Percentiles rank a stretch among this genome's conserved stretches.
These are phyloP conservation scores for Anticlea derivata DNA, from an alignment of 2,888 invertebrate species.

Conservation along the genomic window DNA sequence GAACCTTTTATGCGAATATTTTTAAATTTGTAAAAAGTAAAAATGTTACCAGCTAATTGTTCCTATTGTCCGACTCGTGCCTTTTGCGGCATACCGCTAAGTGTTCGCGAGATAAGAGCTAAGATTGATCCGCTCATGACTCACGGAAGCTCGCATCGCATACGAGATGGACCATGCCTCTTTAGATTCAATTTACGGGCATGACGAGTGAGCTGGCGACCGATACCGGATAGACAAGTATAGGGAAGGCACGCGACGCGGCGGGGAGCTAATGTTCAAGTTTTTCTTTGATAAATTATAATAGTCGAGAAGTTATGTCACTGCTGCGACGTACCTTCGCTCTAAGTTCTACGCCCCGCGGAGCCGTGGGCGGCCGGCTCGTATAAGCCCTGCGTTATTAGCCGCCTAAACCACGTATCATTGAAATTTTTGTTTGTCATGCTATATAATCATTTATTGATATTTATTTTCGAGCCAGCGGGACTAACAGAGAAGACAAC, in stretches of 20 bases:
- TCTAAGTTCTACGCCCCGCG: conserved; percentile 48
- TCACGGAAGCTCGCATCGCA: conserved; percentile 61
- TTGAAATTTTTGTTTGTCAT: conserved; percentile 76
- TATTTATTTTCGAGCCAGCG: conserved; percentile 32
- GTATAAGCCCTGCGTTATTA: conserved; percentile 54
- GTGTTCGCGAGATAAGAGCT: conserved; percentile 47
- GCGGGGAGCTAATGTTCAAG: conserved; percentile 65
- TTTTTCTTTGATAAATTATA: conserved; percentile 75
- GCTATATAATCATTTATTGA: conserved; percentile 66
- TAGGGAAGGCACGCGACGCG: conserved; percentile 72
- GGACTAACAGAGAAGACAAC: not conserved
- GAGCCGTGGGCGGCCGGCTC: conserved; percentile 53
- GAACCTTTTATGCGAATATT: conserved; percentile 39
- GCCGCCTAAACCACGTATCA: conserved; percentile 61
- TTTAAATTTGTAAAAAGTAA: conserved; percentile 34
- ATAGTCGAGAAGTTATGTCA: conserved; percentile 73
- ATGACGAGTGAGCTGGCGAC: conserved; percentile 58
- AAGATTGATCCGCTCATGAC: conserved; percentile 48
- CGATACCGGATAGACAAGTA: conserved; percentile 62
- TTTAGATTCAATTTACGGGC: conserved; percentile 66
- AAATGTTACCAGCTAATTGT: conserved; percentile 35
- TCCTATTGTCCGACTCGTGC: conserved; percentile 38
- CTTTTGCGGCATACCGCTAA: conserved; percentile 54
- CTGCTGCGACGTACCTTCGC: conserved; percentile 38
- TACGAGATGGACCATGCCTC: conserved; percentile 54